Percentiles rank a stretch among this genome's conserved stretches.
These are phyloP conservation scores for Ophthalmolycus amberensis DNA, from an alignment of 2,113 vertebrate genomes.

Conservation along the genomic window DNA sequence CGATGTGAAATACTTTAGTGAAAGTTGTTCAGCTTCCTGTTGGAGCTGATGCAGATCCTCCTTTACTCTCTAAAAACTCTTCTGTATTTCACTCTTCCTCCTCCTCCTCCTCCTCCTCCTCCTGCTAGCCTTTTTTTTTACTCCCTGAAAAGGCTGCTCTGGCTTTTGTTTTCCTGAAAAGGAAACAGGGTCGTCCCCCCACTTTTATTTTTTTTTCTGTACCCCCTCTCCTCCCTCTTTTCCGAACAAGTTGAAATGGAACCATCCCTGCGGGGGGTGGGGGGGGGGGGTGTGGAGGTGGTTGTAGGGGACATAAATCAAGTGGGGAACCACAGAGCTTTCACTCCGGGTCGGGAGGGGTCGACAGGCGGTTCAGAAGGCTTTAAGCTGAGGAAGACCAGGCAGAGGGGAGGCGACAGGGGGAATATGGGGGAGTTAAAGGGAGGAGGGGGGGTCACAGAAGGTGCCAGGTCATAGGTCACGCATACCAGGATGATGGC, in stretches of 20 bases:
- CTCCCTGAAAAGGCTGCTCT: conserved; percentile 74
- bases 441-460: conserved; percentile 33
- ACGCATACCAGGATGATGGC: conserved; percentile 69
- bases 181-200: conserved; percentile 81
- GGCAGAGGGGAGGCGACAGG: conserved; percentile 33
- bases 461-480: conserved; percentile 75
- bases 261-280: conserved; percentile 83
- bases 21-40: conserved; percentile 6
- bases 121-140: not conserved
- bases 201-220: not conserved
- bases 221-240: not conserved
- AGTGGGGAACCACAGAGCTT: conserved; percentile 84
- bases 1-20: not conserved
- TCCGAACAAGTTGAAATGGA: conserved; percentile 89
- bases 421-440: conserved; percentile 2
- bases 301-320: conserved; percentile 90
- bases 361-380: conserved; percentile 65
- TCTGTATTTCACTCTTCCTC: not conserved
- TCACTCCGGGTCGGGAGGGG: conserved; percentile 82
- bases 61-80: not conserved
- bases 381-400: conserved; percentile 75
- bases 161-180: conserved; percentile 87
- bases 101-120: not conserved
- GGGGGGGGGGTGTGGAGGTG: conserved; percentile 68
- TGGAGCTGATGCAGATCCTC: conserved; percentile 4